phyloP scores from a whole-genome alignment of 2,797 vertebrate genomes.

The Molossus molossus region DNA sequence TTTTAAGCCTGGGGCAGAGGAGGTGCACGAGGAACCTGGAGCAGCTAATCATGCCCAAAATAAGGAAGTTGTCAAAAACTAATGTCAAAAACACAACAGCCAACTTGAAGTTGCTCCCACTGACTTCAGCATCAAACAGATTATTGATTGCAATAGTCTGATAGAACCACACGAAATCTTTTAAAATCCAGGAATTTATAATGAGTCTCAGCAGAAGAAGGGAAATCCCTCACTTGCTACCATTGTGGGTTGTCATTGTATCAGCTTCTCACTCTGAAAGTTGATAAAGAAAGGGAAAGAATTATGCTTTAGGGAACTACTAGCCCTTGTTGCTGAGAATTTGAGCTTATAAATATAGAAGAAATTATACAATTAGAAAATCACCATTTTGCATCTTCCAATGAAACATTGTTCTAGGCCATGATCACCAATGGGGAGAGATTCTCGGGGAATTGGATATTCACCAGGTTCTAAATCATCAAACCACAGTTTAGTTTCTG shows the following conservation, averaged over 20 bases:
- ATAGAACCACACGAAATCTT: neutral
- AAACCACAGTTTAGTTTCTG: neutral
- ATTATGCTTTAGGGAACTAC: neutral
- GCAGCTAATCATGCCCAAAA: neutral
- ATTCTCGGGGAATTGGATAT: neutral
- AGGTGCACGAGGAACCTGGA: neutral
- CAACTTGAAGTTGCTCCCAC: neutral
- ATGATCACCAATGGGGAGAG: no score
- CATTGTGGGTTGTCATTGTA: neutral
- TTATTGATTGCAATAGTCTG: neutral
- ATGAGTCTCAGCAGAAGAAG: neutral
- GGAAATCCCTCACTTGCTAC: neutral
- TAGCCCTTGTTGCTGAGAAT: neutral
- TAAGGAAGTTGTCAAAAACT: neutral
- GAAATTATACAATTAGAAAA: conserved; percentile 5
- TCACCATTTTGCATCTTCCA: neutral
- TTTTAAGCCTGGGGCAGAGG: neutral
- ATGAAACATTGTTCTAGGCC: neutral
- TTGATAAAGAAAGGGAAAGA: neutral
- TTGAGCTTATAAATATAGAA: neutral
- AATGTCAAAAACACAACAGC: neutral
- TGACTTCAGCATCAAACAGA: neutral
- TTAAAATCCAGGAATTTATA: neutral
- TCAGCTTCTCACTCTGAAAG: neutral
- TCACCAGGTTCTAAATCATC: neutral